Evolutionary conservation across 2,113 vertebrate species (phyloP), one percentile per base, ranked within the genome.

Genomic region (Neolamprologus cancellatus): DNA sequence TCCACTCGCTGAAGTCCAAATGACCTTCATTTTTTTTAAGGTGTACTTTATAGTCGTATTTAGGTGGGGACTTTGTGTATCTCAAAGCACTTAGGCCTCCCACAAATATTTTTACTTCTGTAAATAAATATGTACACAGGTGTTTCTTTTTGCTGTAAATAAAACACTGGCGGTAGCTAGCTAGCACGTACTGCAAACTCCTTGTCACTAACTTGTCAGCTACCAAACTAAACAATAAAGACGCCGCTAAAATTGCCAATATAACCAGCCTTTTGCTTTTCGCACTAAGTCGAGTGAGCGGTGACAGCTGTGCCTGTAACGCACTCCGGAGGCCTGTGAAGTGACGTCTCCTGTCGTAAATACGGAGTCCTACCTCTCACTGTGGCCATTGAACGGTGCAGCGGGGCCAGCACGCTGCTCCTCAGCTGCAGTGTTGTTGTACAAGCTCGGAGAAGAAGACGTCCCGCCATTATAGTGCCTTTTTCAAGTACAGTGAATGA

Each of bases 11-110:
- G 20, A 32, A 91, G 78, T 84, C 90, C 86, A 25, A 59, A 91
- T 95, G 95, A 96, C 96, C 96, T 96, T 96, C 88, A 90, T 91
- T 64, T 3, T 90, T 90, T 81, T 3, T 61, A 28, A 13, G 57
- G 32, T n/a, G 55, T 6, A 53, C 18, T 25, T 15, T 79, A 20
- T 15, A 14, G 9, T 53, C 15, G 20, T 6, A 69, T 30, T 59
- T 14, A 5, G 6, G 2, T 11, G 2, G 3, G 2, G 10, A 71
- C 3, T 46, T 2, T 6, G 5, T 18, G 0, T 9, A 12, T 4
- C 5, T 28, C 46, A 11, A 12, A 12, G 14, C 14, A 53, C 13
- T 2, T 18, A 15, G 20, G 36, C 6, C 5, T 2, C 48, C 7
- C 4, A 52, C 6, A 15, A 18, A 36, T 2, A 54, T 1, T 61